Evolutionary conservation across 2,113 vertebrate species (phyloP).

Genomic region (Egretta garzetta): DNA sequence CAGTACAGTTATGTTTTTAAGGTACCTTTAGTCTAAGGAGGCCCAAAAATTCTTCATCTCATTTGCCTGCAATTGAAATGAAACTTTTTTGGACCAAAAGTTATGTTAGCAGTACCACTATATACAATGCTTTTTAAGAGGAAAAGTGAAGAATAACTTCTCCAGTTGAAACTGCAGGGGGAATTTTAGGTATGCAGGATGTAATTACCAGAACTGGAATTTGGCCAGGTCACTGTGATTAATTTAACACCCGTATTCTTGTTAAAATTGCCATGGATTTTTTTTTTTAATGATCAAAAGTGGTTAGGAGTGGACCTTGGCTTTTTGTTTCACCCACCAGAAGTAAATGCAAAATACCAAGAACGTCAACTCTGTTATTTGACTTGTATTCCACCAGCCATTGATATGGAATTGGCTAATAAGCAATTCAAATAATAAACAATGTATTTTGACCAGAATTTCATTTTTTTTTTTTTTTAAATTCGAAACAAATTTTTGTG

Average conservation of each 20-base stretch:
- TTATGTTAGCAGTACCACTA: background rate
- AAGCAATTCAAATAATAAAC: background rate
- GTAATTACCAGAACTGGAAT: slow-evolving; percentile 56
- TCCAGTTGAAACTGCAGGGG: background rate
- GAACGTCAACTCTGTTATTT: background rate
- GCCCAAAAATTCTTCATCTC: background rate
- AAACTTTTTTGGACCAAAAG: background rate
- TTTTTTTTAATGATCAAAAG: slow-evolving; percentile 43
- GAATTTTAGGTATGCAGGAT: slow-evolving; percentile 55
- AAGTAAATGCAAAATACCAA: slow-evolving; percentile 21
- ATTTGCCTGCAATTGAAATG: background rate
- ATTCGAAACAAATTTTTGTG: background rate
- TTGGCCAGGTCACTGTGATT: slow-evolving; percentile 51
- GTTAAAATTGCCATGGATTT: slow-evolving; percentile 51
- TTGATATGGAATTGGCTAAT: background rate
- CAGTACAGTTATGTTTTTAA: background rate
- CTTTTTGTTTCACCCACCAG: background rate
- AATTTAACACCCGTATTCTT: slow-evolving; percentile 48
- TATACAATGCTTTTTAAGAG: background rate
- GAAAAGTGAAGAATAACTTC: background rate
- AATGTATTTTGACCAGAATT: background rate
- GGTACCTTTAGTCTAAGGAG: background rate
- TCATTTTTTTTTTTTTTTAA: background rate
- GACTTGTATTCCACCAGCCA: background rate
- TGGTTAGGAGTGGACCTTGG: background rate